Evolutionary conservation across 2,113 vertebrate genomes (phyloP).

Genomic region (Chunga burmeisteri): DNA sequence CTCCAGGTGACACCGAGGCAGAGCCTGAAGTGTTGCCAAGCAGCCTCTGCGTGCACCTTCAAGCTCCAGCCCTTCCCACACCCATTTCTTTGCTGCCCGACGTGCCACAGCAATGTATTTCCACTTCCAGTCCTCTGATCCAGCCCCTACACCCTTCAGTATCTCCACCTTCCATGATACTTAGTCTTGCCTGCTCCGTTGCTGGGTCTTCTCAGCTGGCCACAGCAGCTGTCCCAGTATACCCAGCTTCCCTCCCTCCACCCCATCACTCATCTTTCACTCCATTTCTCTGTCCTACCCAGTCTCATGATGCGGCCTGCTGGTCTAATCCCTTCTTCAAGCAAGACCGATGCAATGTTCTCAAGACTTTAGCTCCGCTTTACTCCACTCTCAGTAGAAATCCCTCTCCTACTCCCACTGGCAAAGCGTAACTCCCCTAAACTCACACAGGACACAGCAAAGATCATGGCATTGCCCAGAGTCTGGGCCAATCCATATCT

Average conservation of each 20-base stretch:
- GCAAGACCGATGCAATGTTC: not conserved
- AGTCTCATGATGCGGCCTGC: not conserved
- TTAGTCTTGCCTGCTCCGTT: not conserved
- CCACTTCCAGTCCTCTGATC: not conserved
- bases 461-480: not conserved
- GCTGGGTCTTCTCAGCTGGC: not conserved
- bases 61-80: not conserved
- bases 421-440: rapidly evolving
- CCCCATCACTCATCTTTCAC: not conserved
- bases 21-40: not conserved
- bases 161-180: not conserved
- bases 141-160: not conserved
- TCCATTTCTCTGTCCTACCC: not conserved
- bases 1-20: not conserved
- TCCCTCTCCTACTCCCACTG: not conserved
- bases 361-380: not conserved
- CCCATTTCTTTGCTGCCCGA: not conserved
- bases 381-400: not conserved
- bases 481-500: not conserved
- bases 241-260: not conserved
- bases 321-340: not conserved
- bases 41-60: not conserved
- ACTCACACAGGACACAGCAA: not conserved
- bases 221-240: not conserved
- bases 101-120: not conserved